Evolutionary conservation across 2,888 invertebrate genomes (phyloP).

Genomic region (Cacoxenus indagator): DNA sequence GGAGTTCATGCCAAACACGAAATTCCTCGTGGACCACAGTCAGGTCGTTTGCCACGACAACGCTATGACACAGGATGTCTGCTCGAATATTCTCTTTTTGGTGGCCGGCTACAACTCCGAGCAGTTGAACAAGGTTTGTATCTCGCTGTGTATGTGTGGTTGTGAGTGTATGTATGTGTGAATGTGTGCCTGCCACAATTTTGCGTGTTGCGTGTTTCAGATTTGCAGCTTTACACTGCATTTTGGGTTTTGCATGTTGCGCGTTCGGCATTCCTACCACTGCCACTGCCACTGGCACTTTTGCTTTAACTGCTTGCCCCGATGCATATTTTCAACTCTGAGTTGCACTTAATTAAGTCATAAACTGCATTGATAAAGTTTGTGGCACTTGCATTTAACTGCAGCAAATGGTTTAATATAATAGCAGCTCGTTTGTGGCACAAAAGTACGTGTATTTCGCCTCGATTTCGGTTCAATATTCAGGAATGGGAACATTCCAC

Average conservation of each 20-base stretch:
- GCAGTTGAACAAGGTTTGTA: conserved; percentile 74
- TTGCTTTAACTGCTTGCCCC: neutral
- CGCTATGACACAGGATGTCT: conserved; percentile 73
- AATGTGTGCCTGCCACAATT: neutral
- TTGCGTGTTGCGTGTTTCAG: neutral
- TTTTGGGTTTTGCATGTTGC: neutral
- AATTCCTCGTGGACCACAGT: conserved; percentile 68
- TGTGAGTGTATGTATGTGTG: neutral
- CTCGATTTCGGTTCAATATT: too few relatives aligned
- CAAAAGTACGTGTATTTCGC: too few relatives aligned
- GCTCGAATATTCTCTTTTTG: conserved; percentile 75
- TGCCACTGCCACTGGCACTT: neutral
- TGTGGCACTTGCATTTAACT: neutral
- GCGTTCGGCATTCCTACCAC: neutral
- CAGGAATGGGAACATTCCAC: too few relatives aligned
- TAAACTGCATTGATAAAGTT: conserved; percentile 23
- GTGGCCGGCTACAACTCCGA: conserved; percentile 75
- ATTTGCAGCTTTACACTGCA: neutral
- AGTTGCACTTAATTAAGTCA: conserved; percentile 48
- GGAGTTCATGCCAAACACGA: conserved; percentile 69
- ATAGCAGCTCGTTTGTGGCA: neutral
- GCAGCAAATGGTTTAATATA: neutral
- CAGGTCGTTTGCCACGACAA: conserved; percentile 72
- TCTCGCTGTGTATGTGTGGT: neutral
- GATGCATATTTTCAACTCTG: conserved; percentile 33